Conservation (phyloP, 2,113 vertebrate genomes). For the Thamnophis sirtalis region DNA sequence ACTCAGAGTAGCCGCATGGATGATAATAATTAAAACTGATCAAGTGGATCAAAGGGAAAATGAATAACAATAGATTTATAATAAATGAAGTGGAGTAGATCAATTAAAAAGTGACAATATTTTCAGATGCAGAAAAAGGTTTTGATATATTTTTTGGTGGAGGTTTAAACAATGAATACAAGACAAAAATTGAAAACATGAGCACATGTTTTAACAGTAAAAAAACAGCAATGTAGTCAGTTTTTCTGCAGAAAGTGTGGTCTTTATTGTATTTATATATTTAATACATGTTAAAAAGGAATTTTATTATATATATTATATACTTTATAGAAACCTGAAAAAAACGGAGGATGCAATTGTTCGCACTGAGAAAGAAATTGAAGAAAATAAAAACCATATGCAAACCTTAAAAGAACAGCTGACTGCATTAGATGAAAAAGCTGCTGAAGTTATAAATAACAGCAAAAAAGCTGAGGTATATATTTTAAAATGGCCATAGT, state of each 20-base stretch:
- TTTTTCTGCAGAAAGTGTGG: background rate
- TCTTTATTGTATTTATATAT: background rate
- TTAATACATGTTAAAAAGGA: background rate
- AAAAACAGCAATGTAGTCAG: background rate
- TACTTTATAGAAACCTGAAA: constrained; percentile 81
- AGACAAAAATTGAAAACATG: background rate
- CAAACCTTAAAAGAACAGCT: constrained; percentile 74
- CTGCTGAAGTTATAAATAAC: constrained; percentile 75
- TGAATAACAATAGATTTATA: background rate
- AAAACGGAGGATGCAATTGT: constrained; percentile 80
- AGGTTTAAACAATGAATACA: background rate
- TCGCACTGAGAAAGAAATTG: constrained; percentile 77
- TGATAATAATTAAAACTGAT: background rate
- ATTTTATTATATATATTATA: background rate
- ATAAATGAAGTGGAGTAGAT: background rate
- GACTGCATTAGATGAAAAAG: constrained; percentile 83
- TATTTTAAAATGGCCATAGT: background rate
- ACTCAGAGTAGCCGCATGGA: background rate
- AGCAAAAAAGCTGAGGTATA: constrained; percentile 82
- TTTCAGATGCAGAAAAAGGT: background rate
- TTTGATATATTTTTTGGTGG: background rate
- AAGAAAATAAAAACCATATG: constrained; percentile 74
- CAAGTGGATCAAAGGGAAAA: background rate
- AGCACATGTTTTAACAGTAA: background rate
- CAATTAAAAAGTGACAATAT: background rate